Conservation (phyloP, 2,797 vertebrate genomes). For the Etheostoma nigrum region DNA sequence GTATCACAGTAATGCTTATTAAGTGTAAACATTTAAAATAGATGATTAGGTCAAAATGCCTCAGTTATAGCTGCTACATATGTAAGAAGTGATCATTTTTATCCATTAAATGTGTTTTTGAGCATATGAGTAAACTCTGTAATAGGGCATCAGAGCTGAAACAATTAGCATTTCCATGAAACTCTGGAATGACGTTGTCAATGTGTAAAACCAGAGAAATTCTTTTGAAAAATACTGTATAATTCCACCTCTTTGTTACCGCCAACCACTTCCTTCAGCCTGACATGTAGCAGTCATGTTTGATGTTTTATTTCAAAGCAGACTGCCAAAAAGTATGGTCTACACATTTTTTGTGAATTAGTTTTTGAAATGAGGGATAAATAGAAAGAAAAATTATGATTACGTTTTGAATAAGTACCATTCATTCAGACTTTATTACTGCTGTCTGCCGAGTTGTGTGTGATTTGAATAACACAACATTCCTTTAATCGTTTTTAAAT, state of each 20-base stretch:
- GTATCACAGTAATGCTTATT: not conserved
- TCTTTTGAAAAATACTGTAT: constrained; percentile 25
- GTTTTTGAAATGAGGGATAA: not conserved
- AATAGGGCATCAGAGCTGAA: not conserved
- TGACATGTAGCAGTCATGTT: constrained; percentile 42
- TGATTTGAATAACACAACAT: constrained; percentile 60
- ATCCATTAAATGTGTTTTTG: not conserved
- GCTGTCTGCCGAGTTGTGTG: not conserved
- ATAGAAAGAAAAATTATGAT: not conserved
- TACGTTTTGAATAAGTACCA: not conserved
- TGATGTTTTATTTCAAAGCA: constrained; percentile 29
- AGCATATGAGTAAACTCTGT: constrained; percentile 3
- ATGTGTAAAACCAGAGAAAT: constrained; percentile 22
- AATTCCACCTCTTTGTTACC: constrained; percentile 29
- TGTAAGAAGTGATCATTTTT: constrained; percentile 25
- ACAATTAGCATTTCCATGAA: constrained; percentile 9
- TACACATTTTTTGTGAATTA: not conserved
- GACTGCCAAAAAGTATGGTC: not conserved
- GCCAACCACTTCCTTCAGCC: constrained; percentile 58
- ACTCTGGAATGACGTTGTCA: not conserved
- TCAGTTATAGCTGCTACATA: not conserved
- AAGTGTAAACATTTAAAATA: not conserved
- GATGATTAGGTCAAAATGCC: not conserved
- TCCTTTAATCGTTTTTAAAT: constrained; percentile 47
- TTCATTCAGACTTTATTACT: constrained; percentile 12